Percentiles rank a stretch among this genome's conserved stretches.
Conservation (phyloP, 2,888 invertebrate species). For the Sclerodermus sp. region DNA sequence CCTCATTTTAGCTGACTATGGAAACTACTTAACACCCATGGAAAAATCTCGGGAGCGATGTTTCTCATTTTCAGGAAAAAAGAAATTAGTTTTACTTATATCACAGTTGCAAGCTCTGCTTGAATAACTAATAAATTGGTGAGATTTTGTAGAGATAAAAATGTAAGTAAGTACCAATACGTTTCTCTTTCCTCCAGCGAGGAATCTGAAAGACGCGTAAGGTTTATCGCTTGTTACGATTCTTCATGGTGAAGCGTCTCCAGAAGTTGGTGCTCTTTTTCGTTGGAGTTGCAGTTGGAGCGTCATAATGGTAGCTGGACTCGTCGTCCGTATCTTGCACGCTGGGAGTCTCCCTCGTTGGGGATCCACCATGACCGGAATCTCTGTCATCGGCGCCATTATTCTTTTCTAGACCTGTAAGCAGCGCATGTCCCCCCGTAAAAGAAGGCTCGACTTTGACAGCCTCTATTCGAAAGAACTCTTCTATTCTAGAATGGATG, state of each 20-base stretch:
- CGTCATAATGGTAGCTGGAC: constrained; percentile 59
- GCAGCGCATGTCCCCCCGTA: not conserved
- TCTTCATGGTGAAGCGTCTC: constrained; percentile 72
- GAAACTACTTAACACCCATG: constrained; percentile 14
- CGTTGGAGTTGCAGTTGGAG: constrained; percentile 40
- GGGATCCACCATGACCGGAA: constrained; percentile 55
- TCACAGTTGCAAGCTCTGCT: constrained; percentile 53
- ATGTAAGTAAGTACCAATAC: constrained; percentile 1
- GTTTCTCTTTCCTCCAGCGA: not conserved
- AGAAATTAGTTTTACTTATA: constrained; percentile 35
- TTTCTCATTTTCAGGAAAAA: not conserved
- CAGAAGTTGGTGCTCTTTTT: constrained; percentile 61
- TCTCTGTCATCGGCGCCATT: constrained; percentile 48
- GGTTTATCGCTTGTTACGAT: constrained; percentile 68
- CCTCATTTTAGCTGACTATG: not conserved
- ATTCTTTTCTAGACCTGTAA: constrained; percentile 39
- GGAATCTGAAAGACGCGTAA: not conserved
- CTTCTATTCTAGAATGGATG: too few species aligned
- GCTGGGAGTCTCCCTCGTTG: constrained; percentile 51
- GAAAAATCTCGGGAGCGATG: constrained; percentile 11
- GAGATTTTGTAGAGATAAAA: constrained; percentile 29
- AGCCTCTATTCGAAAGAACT: too few species aligned
- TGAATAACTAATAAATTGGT: constrained; percentile 41
- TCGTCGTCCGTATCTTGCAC: constrained; percentile 61
- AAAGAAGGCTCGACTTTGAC: too few species aligned